A percentile compares a stretch with the other conserved stretches of the same genome.
These are phyloP conservation scores for Lepus americanus DNA, from an alignment of 2,113 vertebrate genomes.

Conservation along the genomic window DNA sequence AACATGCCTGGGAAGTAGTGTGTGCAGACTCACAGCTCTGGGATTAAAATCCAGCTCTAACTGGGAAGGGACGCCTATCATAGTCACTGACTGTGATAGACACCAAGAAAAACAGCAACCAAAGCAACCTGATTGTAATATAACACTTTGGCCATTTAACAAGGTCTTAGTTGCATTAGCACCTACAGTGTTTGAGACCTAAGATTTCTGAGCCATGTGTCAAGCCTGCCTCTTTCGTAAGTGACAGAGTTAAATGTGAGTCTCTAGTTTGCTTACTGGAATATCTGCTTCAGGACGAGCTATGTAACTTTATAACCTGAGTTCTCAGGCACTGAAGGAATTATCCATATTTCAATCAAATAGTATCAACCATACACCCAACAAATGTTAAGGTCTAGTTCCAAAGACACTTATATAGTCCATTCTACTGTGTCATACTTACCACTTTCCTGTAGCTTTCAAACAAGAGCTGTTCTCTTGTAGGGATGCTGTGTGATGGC, in stretches of 20 bases:
- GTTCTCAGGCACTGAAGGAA: neutral
- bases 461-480: neutral
- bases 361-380: conserved; percentile 34
- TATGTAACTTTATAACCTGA: conserved; percentile 21
- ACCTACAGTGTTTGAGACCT: neutral
- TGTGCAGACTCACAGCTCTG: neutral
- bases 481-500: neutral
- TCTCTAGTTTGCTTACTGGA: neutral
- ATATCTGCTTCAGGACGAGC: neutral
- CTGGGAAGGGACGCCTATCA: neutral
- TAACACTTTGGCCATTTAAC: neutral
- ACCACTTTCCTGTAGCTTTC: conserved; percentile 2
- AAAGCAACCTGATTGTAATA: conserved; percentile 8
- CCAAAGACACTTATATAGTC: neutral
- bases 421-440: neutral
- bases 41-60: neutral
- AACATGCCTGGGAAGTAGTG: neutral
- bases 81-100: neutral
- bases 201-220: neutral
- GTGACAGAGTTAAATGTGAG: neutral
- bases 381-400: neutral
- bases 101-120: neutral
- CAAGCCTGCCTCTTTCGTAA: neutral
- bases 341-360: conserved; percentile 29
- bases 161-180: neutral